Conservation (phyloP, 2,797 vertebrate genomes). For the Crenichthys baileyi region DNA sequence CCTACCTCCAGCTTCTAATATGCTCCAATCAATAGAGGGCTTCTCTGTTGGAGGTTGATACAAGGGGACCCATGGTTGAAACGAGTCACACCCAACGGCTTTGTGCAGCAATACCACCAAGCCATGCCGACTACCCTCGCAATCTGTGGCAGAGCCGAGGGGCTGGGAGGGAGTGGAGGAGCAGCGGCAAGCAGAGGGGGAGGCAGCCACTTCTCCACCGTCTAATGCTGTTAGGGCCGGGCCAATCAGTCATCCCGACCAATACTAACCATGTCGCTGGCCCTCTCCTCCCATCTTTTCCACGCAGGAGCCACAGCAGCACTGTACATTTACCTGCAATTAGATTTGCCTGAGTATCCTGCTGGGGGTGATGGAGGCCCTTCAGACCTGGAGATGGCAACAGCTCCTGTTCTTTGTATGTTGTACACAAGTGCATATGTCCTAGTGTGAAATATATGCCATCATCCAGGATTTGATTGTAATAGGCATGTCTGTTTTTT, state of each 20-base stretch:
- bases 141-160: slow-evolving; percentile 29
- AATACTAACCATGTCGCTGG: slow-evolving; percentile 82
- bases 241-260: slow-evolving; percentile 80
- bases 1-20: slow-evolving; percentile 69
- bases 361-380: slow-evolving; percentile 76
- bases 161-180: slow-evolving; percentile 25
- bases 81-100: slow-evolving; percentile 47
- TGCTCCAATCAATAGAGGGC: slow-evolving; percentile 55
- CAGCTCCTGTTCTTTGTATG: slow-evolving; percentile 37
- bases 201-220: slow-evolving; percentile 74
- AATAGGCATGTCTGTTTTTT: neutral
- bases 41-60: slow-evolving; percentile 57
- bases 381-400: slow-evolving; percentile 63
- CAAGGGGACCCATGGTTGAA: slow-evolving; percentile 30
- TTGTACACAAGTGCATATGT: slow-evolving; percentile 6
- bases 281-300: slow-evolving; percentile 74
- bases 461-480: neutral
- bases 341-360: slow-evolving; percentile 77
- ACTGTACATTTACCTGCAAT: slow-evolving; percentile 82
- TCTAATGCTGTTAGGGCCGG: slow-evolving; percentile 76
- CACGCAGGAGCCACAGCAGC: slow-evolving; percentile 72
- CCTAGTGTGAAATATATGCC: slow-evolving; percentile 2
- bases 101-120: slow-evolving; percentile 13
- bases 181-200: slow-evolving; percentile 38
- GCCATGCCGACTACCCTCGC: slow-evolving; percentile 33